Base-by-base conservation (phyloP, 2,797 vertebrate genomes). In the Molossus molossus region DNA sequence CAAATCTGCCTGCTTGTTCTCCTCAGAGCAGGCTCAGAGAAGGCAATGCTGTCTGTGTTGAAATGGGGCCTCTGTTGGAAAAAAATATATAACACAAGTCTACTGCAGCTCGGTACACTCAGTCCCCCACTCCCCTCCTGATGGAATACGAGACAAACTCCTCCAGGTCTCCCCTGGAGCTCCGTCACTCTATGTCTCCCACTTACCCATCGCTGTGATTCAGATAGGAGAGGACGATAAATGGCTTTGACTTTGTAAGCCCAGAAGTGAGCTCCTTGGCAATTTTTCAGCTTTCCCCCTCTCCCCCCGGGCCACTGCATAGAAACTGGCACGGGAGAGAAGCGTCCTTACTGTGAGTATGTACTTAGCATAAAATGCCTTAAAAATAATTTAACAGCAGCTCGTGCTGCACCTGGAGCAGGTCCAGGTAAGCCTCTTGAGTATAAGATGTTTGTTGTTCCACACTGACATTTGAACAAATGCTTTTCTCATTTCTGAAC, bases 401-500 rank as follows among this genome's bases (percentile, higher is more conserved):
- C 64, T 57, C 4, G 1, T 27, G 40, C 58, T 87, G 67, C 45
- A 18, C 29, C 58, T 89, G 86, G 85, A 82, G 65, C 15, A 29
- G 0, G 40, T 82, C 80, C 40, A 53, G 60, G 81, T 60, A 55
- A 80, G 82, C 58, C 70, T 94, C 69, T 69, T 21, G 73, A 83
- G 64, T 15, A 17, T 67, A 64, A 57, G 50, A 55, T 55, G 27
- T 76, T 70, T 87, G 57, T 14, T 88, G 21, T 70, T 94, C 77
- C 9, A 21, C n/a, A 8, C 18, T 80, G 48, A 69, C 69, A 79
- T 90, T 67, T 55, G 58, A 95, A 80, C 69, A 76, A 70, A 53
- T 27, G 29, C 62, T 89, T 67, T 62, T 64, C 70, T 73, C 83
- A 87, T 83, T 90, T 83, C 70, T 77, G 88, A 76, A 64, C n/a